Conservation (phyloP, 2,888 invertebrate species). For the Lasioglossum malachurum region DNA sequence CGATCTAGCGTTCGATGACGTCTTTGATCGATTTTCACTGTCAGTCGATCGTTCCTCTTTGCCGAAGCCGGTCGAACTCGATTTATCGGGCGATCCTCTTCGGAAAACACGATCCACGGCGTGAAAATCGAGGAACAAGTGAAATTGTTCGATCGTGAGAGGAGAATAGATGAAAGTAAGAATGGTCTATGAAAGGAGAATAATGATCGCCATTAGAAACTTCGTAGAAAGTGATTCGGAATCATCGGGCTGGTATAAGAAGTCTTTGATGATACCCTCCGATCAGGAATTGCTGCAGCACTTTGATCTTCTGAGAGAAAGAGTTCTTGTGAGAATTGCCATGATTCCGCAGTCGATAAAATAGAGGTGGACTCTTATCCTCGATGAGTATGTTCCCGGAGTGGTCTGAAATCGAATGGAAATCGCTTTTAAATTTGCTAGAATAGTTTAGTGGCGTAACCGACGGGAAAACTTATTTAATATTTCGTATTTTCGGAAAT, state of each 20-base stretch:
- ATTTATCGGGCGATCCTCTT: not conserved
- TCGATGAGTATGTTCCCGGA: not conserved
- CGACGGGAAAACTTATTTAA: not conserved
- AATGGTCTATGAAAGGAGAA: constrained; percentile 31
- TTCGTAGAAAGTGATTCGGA: constrained; percentile 45
- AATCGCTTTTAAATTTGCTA: not conserved
- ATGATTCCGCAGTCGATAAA: not conserved
- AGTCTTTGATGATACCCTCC: not conserved
- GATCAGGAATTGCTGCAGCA: not conserved
- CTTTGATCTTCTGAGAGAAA: not conserved
- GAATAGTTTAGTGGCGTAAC: not conserved
- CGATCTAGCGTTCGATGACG: not conserved
- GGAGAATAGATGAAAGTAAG: constrained; percentile 56
- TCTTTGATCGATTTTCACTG: not conserved
- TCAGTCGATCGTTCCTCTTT: not conserved
- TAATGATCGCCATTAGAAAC: constrained; percentile 26
- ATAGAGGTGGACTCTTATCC: not conserved
- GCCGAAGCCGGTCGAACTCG: not conserved
- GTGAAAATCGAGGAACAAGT: constrained; percentile 27
- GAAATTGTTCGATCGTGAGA: constrained; percentile 54
- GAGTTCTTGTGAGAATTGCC: not conserved
- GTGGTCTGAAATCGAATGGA: not conserved
- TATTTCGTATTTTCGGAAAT: not conserved
- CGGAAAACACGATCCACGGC: not conserved
- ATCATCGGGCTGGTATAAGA: constrained; percentile 22